Conservation (phyloP, 2,888 invertebrate genomes). For the Idaea aversata region DNA sequence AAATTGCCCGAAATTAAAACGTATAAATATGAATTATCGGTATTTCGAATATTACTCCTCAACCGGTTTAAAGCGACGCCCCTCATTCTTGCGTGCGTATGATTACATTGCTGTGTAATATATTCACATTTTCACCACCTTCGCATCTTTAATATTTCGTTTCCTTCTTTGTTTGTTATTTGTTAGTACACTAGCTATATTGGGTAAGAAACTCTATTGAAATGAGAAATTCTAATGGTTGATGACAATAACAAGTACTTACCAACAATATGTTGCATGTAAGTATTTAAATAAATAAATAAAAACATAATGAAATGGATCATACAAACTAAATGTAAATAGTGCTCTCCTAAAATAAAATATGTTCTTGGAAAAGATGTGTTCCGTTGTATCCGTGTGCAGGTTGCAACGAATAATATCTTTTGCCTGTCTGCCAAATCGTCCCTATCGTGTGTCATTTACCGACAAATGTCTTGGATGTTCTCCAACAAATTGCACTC, state of each 20-base stretch:
- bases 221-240: not conserved
- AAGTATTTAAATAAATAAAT: not conserved
- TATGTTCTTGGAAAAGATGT: conserved; percentile 33
- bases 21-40: conserved; percentile 73
- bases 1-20: conserved; percentile 69
- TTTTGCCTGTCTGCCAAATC: conserved; percentile 48
- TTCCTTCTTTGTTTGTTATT: conserved; percentile 50
- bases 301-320: not conserved
- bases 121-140: conserved; percentile 78
- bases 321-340: not conserved
- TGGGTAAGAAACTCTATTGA: not conserved
- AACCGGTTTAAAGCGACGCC: conserved; percentile 54
- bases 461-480: conserved; percentile 43
- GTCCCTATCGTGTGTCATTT: conserved; percentile 48
- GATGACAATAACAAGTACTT: not conserved
- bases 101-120: conserved; percentile 74
- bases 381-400: conserved; percentile 37
- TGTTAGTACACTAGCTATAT: conserved; percentile 9
- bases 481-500: conserved; percentile 44
- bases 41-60: conserved; percentile 64
- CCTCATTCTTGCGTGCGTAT: conserved; percentile 73
- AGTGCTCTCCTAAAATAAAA: conserved; percentile 11
- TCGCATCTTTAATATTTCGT: conserved; percentile 68
- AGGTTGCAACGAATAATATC: conserved; percentile 38
- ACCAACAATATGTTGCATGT: not conserved